A percentile compares a stretch with the other conserved stretches of the same genome.
phyloP scores from a whole-genome alignment of 2,113 vertebrate genomes.

The Mobula hypostoma region DNA sequence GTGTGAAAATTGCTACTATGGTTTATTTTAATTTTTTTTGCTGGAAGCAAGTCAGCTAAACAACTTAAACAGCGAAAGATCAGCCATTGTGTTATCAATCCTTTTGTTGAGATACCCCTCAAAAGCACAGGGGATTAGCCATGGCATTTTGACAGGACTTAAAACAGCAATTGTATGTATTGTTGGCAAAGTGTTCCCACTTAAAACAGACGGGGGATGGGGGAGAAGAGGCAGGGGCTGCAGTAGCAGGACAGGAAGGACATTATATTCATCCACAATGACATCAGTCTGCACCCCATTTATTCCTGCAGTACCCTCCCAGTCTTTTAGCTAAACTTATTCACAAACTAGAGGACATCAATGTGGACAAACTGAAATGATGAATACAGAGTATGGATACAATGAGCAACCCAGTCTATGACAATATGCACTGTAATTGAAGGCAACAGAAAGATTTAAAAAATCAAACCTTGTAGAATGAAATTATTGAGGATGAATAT shows the following conservation, averaged over 20 bases:
- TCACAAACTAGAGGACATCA: background rate
- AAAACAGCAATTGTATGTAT: background rate
- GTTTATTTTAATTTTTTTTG: background rate
- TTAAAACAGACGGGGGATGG: background rate
- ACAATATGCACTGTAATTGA: background rate
- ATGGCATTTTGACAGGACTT: constrained; percentile 12
- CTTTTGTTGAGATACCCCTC: background rate
- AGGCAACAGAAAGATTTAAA: background rate
- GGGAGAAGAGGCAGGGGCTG: background rate
- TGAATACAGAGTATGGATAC: background rate
- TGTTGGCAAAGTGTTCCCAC: background rate
- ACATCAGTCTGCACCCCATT: background rate
- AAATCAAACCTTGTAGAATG: background rate
- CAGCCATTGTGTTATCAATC: background rate
- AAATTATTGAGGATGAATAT: too few relatives aligned
- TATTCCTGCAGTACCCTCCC: background rate
- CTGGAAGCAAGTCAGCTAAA: background rate
- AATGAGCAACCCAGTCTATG: background rate
- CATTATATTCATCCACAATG: background rate
- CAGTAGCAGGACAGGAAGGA: background rate
- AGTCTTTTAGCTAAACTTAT: background rate
- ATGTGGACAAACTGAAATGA: background rate
- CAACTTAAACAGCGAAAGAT: background rate
- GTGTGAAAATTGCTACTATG: background rate
- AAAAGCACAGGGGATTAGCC: constrained; percentile 6